phyloP scores from a whole-genome alignment of 1,140 invertebrate species.

The Drosophila lini region DNA sequence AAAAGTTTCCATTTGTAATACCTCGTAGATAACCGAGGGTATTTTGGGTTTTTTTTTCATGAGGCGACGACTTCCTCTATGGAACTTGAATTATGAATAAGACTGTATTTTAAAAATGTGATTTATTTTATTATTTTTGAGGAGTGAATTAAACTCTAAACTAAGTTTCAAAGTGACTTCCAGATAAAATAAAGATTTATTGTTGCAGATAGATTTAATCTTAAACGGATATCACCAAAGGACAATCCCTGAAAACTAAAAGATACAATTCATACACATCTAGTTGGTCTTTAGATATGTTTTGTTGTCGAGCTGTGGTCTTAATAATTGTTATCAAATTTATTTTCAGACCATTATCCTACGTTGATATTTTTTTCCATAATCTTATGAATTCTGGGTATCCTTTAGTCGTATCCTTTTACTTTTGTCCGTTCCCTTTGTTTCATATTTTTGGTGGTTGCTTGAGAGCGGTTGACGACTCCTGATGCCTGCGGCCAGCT shows the following conservation, averaged over 20 bases:
- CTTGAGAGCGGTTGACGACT: slow-evolving; percentile 43
- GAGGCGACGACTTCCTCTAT: not conserved
- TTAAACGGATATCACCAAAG: not conserved
- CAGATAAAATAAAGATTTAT: not conserved
- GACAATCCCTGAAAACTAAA: not conserved
- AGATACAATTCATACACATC: not conserved
- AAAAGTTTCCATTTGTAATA: slow-evolving; percentile 42
- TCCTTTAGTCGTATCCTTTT: slow-evolving; percentile 7
- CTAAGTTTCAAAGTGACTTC: not conserved
- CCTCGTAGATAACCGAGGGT: slow-evolving; percentile 9
- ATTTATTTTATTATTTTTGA: not conserved
- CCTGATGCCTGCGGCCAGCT: slow-evolving; percentile 69
- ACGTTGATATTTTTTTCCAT: too few species aligned
- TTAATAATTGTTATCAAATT: too few species aligned
- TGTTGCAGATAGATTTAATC: not conserved
- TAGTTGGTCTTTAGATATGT: not conserved
- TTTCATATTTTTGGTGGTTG: slow-evolving; percentile 57
- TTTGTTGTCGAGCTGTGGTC: too few species aligned
- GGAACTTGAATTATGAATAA: not conserved
- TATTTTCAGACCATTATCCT: too few species aligned
- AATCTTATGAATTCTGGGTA: slow-evolving; percentile 3
- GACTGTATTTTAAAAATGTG: not conserved
- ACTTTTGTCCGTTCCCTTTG: slow-evolving; percentile 1
- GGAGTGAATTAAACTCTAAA: not conserved
- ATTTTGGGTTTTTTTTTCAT: not conserved